Evolutionary conservation across 92 coral and sea anemone species (phyloP), one percentile per base, ranked within the genome.

Genomic region (Porites rus): DNA sequence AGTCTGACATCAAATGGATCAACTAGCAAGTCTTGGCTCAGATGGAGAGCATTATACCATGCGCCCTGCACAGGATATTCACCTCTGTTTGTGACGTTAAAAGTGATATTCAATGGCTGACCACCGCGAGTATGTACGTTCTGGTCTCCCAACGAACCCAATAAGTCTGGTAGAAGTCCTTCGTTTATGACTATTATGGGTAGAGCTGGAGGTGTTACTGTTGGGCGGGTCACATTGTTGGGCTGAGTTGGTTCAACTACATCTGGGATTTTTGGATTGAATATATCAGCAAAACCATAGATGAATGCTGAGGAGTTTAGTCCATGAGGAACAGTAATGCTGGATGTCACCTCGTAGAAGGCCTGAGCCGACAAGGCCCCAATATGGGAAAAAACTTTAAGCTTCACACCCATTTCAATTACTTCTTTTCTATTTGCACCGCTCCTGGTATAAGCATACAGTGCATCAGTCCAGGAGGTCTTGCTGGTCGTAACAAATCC

Each of bases 1-100:
- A 94, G 91, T 65, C 78, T 87, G 60, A 65, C 76, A 65, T 94
- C 97, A 87, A 92, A 92, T 24, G 95, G 95, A 80, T 94, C 97
- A 19, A 90, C 61, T 12, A 92, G 85, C 25, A 90, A 85, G 75
- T 94, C 97, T 68, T 90, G 87, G 75, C 97, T 94, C 52, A 94
- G 91, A 56, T 92, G 88, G 71, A 94, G 66, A 5, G 93, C 91
- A 60, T 90, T 87, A 62, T 64, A 86, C 95, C 95, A 94, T 7
- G 63, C 79, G 2, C 90, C 90, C 21, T 66, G 74, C 25, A 82
- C 83, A 31, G 75, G 5, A 2, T 80, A 90, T 43, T 63, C 58
- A 22, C 97, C 97, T 21, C 13, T 31, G 85, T 94, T 94, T 31
- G 95, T 69, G 16, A 94, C 63, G 75, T 92, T 94, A 68, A 86